Evolutionary conservation across 1,140 invertebrate species (phyloP), one percentile per base, ranked within the genome.

Genomic region (Drosophila nigromelanica): DNA sequence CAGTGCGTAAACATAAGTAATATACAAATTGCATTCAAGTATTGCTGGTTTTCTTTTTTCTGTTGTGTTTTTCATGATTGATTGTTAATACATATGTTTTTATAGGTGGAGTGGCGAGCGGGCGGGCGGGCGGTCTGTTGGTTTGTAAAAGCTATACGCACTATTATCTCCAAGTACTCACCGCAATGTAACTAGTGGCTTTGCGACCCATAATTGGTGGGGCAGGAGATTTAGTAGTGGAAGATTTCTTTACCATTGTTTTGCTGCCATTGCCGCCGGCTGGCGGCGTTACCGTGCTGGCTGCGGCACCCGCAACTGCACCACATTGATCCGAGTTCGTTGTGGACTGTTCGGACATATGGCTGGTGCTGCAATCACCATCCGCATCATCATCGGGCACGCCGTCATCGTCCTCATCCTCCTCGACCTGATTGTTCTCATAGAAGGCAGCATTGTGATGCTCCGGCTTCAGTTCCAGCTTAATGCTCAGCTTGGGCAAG

Each of bases 171-270:
- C 62, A 67, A 62, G 85, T 75, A 93, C 92, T 92, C 85, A 94
- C 94, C 90, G 93, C 94, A 73, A 94, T 93, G 78, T 94, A 94
- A 24, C 94, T 94, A 64, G 94, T 94, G 42, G 93, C 94, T 82
- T 93, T 94, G 77, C 93, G 92, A 85, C 94, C 94, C 63, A 93
- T 93, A 69, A 92, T 93, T 52, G 94, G 94, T 61, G 93, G 93
- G 47, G 92, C 91, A 76, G 90, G 83, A 60, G 91, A 91, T 74
- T 89, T 89, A 89, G 79, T 80, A 89, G 82, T 89, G 52, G 82
- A 87, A 87, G 79, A 73, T 82, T 91, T 91, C 61, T 89, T 91
- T 80, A 91, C 83, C 64, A 78, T 80, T 78, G 72, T 80, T 79
- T 86, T 90, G 71, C 63, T 79, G 37, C 10, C 39, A 48, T 27